These are phyloP conservation scores for Chionis minor DNA, from an alignment of 2,113 vertebrate species.

Conservation along the genomic window DNA sequence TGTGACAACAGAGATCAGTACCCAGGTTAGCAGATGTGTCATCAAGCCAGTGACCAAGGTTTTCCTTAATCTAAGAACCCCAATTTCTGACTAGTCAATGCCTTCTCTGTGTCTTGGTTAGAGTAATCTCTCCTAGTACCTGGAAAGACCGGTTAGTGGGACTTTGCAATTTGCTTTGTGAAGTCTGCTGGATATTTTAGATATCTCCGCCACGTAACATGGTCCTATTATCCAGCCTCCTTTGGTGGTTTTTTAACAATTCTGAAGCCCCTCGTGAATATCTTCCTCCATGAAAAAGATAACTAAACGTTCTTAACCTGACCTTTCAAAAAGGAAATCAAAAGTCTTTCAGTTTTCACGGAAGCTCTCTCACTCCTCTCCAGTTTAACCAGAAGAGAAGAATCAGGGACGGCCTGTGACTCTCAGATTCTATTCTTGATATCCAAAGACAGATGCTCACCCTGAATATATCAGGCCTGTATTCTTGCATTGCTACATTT, in stretches of 20 bases:
- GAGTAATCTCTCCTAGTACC: not conserved
- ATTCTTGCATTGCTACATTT: not conserved
- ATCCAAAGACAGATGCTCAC: not conserved
- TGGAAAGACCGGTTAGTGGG: not conserved
- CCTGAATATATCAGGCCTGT: not conserved
- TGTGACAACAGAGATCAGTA: not conserved
- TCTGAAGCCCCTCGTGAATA: accelerated
- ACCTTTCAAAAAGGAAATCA: not conserved
- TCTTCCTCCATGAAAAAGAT: not conserved
- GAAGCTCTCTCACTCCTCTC: not conserved
- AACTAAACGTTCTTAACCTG: not conserved
- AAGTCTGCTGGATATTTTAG: not conserved
- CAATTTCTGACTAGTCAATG: not conserved
- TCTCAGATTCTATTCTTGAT: not conserved
- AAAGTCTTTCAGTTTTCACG: not conserved
- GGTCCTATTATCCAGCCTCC: not conserved
- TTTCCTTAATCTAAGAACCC: not conserved
- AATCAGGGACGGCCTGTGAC: not conserved
- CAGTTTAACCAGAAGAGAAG: not conserved
- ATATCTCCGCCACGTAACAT: accelerated
- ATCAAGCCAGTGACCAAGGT: not conserved
- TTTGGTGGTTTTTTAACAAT: not conserved
- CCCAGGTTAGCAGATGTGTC: not conserved
- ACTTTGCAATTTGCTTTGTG: not conserved
- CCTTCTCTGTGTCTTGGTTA: not conserved